Evolutionary conservation across 2,888 invertebrate species (phyloP).

Genomic region (Molorchus minor): DNA sequence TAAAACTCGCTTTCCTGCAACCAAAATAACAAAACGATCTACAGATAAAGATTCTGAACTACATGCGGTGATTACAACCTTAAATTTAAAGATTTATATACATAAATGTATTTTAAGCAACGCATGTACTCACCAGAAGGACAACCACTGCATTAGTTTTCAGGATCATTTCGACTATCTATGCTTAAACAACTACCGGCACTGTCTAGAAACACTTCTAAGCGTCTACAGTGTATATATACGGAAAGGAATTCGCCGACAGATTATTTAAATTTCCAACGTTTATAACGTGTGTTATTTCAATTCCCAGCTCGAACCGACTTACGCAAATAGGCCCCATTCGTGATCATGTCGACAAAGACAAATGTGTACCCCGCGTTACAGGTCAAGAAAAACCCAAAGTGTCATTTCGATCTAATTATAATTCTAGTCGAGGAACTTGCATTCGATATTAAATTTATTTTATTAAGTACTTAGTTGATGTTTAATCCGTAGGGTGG

Average conservation of each 20-base stretch:
- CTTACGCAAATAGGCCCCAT: no score
- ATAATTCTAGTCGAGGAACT: not conserved
- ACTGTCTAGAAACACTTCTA: conserved; percentile 4
- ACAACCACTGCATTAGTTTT: conserved; percentile 2
- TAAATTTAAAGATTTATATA: no score
- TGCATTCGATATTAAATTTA: not conserved
- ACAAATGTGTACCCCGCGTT: not conserved
- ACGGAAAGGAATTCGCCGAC: conserved; percentile 5
- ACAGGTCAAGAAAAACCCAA: conserved; percentile 11
- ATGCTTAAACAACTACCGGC: conserved; percentile 5
- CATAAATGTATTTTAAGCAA: not conserved
- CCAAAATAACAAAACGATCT: no score
- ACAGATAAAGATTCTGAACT: no score
- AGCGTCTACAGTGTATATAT: conserved; percentile 11
- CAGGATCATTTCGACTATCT: conserved; percentile 5
- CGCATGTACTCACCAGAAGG: conserved; percentile 7
- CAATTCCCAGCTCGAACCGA: conserved; percentile 1
- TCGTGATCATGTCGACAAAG: not conserved
- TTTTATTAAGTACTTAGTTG: no score
- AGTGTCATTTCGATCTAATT: not conserved
- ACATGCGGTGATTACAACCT: no score
- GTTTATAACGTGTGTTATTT: conserved; percentile 12
- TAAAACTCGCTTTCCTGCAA: no score
- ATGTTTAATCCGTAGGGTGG: no score
- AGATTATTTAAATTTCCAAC: conserved; percentile 14